phyloP scores from a whole-genome alignment of 1,140 invertebrate genomes.

The Vanessa atalanta region DNA sequence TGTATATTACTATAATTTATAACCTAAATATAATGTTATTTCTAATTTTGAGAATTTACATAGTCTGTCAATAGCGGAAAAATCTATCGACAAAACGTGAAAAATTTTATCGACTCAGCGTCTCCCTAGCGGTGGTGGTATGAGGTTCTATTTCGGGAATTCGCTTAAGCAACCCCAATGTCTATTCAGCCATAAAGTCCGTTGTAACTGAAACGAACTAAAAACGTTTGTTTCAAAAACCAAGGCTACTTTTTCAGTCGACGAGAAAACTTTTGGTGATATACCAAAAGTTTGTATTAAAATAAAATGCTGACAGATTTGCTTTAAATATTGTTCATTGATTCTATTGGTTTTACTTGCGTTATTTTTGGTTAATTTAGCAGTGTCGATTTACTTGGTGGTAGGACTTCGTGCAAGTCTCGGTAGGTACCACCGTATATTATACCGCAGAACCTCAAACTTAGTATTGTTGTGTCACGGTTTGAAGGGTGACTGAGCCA shows the following conservation, averaged over 20 bases:
- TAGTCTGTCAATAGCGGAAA: not conserved
- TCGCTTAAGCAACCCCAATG: constrained; percentile 33
- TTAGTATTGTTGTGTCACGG: too few species aligned
- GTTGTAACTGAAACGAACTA: constrained; percentile 19
- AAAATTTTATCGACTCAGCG: not conserved
- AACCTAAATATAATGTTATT: not conserved
- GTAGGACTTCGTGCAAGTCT: too few species aligned
- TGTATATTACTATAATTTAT: too few species aligned
- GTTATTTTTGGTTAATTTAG: too few species aligned
- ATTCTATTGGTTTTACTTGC: too few species aligned
- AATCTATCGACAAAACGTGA: not conserved
- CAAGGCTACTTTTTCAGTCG: not conserved
- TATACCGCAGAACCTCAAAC: too few species aligned
- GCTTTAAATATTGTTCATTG: too few species aligned
- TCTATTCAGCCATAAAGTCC: constrained; percentile 25
- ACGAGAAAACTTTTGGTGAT: not conserved
- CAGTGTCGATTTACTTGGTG: too few species aligned
- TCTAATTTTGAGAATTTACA: not conserved
- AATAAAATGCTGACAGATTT: not conserved
- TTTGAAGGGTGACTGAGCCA: too few species aligned
- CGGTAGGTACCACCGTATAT: too few species aligned
- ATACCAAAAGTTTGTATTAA: not conserved
- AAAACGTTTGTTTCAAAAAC: constrained; percentile 20
- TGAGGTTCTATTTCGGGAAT: constrained; percentile 52
- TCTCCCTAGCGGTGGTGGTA: constrained; percentile 31